A percentile compares a stretch with the other conserved stretches of the same genome.
Evolutionary conservation across 2,113 vertebrate genomes (phyloP).

Genomic region (Phocoena sinus): DNA sequence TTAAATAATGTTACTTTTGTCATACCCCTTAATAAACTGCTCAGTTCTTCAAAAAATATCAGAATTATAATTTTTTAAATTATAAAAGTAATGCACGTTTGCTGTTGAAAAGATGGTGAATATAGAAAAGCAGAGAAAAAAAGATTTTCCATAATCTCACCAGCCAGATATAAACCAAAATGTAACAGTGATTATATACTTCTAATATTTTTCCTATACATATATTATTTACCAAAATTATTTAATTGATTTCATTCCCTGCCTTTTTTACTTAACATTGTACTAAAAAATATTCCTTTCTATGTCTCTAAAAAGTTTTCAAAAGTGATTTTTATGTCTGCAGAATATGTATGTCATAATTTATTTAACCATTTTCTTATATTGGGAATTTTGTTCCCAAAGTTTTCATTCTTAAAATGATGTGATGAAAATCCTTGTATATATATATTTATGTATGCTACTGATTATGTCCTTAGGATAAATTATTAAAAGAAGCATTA

Average conservation of each 20-base stretch:
- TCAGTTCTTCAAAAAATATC: background rate
- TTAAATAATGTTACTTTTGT: background rate
- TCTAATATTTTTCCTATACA: background rate
- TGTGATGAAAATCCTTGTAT: background rate
- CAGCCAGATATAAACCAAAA: background rate
- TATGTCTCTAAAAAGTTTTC: background rate
- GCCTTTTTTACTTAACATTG: background rate
- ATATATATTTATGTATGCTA: background rate
- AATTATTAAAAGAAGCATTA: background rate
- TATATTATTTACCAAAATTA: background rate
- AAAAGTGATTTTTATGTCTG: background rate
- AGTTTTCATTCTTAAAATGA: background rate
- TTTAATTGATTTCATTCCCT: constrained; percentile 1
- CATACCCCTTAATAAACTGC: background rate
- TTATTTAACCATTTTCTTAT: background rate
- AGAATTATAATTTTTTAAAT: background rate
- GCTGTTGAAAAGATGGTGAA: background rate
- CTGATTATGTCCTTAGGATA: background rate
- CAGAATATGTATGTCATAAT: background rate
- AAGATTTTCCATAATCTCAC: background rate
- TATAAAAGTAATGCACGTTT: background rate
- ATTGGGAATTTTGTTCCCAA: background rate
- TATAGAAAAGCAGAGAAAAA: background rate
- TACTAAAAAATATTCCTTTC: background rate
- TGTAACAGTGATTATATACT: background rate